Evolutionary conservation across 2,888 invertebrate species (phyloP), one percentile per base, ranked within the genome.

Genomic region (Metopia argyrocephala): DNA sequence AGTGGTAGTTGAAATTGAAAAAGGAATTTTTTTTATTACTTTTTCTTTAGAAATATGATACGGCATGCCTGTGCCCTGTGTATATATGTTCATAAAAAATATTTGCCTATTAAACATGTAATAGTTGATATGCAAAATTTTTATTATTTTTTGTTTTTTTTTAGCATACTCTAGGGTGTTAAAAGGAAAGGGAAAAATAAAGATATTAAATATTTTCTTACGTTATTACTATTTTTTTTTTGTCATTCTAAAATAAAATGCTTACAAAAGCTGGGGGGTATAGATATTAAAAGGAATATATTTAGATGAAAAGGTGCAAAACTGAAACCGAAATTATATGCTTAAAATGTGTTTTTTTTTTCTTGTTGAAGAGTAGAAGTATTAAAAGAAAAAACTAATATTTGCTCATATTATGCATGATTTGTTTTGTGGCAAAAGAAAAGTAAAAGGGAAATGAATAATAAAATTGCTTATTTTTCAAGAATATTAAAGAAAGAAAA

Each of bases 51-150:
- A 38, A 25, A 21, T 25, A 54, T 23, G 54, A 25, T 21, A 21
- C 54, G 21, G 54, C 21, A 54, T 18, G 23, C 25, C 15, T 54
- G 21, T 2, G 15, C 54, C 54, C 38, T 12, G 12, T 15, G 38
- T 38, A 38, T 54, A 23, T 7, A 54, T 21, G 6, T 15, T 21
- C 9, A 15, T 54, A 25, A 59, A 59, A 20, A 59, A 18, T 38
- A 38, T 38, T 38, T 38, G 15, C 15, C 3, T 12, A 3, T 38
- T 38, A 38, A 38, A 38, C 38, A 38, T 38, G 38, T 15, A 23
- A 54, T 76, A 56, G 45, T 65, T 52, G 52, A 75, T 65, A 75
- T 79, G 57, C 65, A 79, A 70, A 71, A 52, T 70, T 54, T 57
- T 23, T 65, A 50, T 64, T 64, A n/a, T 56, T 5, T 12, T 18